phyloP scores from a whole-genome alignment of 2,797 vertebrate genomes.

The Clarias pachynema region DNA sequence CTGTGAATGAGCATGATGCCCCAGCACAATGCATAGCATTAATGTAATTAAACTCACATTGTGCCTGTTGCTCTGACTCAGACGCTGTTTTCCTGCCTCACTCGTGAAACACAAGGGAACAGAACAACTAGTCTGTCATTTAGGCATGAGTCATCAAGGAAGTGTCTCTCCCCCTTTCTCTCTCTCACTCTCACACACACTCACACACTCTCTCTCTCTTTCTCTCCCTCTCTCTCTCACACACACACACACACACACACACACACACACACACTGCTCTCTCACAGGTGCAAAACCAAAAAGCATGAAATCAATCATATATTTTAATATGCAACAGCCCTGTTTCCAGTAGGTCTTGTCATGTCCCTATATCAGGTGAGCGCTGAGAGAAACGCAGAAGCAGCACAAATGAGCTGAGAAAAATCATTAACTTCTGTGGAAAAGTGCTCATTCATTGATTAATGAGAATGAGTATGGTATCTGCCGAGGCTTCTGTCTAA shows the following conservation, averaged over 20 bases:
- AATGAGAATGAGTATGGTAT: slow-evolving; percentile 37
- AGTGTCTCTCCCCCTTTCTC: not conserved
- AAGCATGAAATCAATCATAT: slow-evolving; percentile 54
- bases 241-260: not conserved
- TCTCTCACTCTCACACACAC: not conserved
- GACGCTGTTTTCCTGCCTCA: slow-evolving; percentile 55
- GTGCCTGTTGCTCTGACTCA: slow-evolving; percentile 42
- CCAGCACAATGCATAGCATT: slow-evolving; percentile 37
- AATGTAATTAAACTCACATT: slow-evolving; percentile 56
- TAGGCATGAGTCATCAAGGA: slow-evolving; percentile 62
- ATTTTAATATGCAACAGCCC: slow-evolving; percentile 52
- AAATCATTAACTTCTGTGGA: slow-evolving; percentile 40
- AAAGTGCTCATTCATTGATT: slow-evolving; percentile 42
- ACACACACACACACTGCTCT: slow-evolving; percentile 29
- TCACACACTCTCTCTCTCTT: not conserved
- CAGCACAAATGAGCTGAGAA: slow-evolving; percentile 43
- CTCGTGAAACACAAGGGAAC: slow-evolving; percentile 60
- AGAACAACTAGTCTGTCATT: slow-evolving; percentile 63
- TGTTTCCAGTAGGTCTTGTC: slow-evolving; percentile 41
- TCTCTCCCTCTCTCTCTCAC: not conserved
- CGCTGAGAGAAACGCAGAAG: slow-evolving; percentile 48
- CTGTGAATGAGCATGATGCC: slow-evolving; percentile 13
- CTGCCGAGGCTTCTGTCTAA: slow-evolving; percentile 3
- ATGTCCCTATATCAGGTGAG: slow-evolving; percentile 34
- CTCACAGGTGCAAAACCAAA: slow-evolving; percentile 47